Base-by-base conservation (phyloP, 2,888 invertebrate species). In the Chorisops tibialis region DNA sequence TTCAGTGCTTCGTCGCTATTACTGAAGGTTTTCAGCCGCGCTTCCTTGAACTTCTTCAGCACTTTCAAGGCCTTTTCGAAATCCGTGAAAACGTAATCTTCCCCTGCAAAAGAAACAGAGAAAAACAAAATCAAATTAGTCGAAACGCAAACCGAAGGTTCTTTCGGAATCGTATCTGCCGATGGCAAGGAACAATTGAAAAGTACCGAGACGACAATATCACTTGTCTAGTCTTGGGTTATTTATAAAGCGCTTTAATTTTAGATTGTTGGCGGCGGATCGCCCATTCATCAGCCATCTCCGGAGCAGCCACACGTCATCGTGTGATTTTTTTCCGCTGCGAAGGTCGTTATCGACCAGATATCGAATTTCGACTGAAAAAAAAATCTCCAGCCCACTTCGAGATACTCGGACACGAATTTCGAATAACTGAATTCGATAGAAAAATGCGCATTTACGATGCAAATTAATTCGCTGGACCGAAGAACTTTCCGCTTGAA, bases 1-100 rank as follows among this genome's bases (percentile, higher is more conserved):
- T 85, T 83, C 11, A 85, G 80, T 0, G 95, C 95, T 72, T 93
- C 92, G 67, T 85, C 83, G 58, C 82, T 81, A 65, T 80, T 86
- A 61, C 81, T 82, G 72, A 94, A 94, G 1, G 85, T 84, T 73
- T 93, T 94, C 70, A 95, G 87, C 63, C 95, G 81, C 0, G 90
- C 87, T 49, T 86, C 85, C 73, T 91, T 91, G 73, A 87, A 84
- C 64, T 85, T 83, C 67, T 89, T 89, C n/a, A 91, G 84, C 56
- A 87, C 75, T 70, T 87, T 86, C 62, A 94, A 74, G 0, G 92
- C 93, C 73, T 88, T 87, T 0, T 75, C 72, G 75, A 87, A 90
- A 66, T 90, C 86, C 62, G 82, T 80, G 73, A 87, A 91, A 0
- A 91, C 86, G 54, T 52, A 48, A 7, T 24, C 35, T 21, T 59